Percentiles rank a stretch among this genome's conserved stretches.
phyloP scores from a whole-genome alignment of 2,888 invertebrate species.

The Leptinotarsa rubiginosa region DNA sequence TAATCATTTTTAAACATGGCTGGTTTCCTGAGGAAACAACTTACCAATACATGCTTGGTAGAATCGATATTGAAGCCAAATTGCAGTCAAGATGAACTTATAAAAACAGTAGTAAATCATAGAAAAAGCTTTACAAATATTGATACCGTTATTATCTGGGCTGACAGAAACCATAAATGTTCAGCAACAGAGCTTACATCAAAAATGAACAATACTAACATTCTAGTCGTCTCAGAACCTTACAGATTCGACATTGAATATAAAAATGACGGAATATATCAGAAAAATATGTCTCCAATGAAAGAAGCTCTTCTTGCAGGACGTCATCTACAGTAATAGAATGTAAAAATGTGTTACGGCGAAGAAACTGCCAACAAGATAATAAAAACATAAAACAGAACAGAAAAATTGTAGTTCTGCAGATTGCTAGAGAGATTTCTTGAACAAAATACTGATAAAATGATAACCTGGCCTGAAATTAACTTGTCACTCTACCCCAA shows the following conservation, averaged over 20 bases:
- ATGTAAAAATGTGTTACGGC: background rate
- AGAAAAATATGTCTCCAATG: background rate
- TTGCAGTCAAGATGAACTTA: too few species aligned
- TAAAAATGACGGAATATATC: background rate
- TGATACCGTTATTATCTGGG: background rate
- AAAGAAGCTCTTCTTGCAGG: background rate
- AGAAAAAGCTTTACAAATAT: background rate
- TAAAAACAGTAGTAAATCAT: background rate
- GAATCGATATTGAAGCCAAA: too few species aligned
- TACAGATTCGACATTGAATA: background rate
- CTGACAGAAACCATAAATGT: background rate
- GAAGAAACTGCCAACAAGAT: background rate
- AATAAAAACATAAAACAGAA: background rate
- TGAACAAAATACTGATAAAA: background rate
- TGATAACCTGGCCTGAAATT: background rate
- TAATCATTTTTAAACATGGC: too few species aligned
- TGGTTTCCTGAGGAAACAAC: too few species aligned
- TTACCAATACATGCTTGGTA: too few species aligned
- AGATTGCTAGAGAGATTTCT: background rate
- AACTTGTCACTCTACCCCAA: background rate
- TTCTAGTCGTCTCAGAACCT: background rate
- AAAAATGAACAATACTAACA: background rate
- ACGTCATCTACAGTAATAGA: background rate
- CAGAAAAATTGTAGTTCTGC: background rate
- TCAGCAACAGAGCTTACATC: background rate